Base-by-base conservation (phyloP, 2,113 vertebrate genomes). In the Coptodon bakossiorum region DNA sequence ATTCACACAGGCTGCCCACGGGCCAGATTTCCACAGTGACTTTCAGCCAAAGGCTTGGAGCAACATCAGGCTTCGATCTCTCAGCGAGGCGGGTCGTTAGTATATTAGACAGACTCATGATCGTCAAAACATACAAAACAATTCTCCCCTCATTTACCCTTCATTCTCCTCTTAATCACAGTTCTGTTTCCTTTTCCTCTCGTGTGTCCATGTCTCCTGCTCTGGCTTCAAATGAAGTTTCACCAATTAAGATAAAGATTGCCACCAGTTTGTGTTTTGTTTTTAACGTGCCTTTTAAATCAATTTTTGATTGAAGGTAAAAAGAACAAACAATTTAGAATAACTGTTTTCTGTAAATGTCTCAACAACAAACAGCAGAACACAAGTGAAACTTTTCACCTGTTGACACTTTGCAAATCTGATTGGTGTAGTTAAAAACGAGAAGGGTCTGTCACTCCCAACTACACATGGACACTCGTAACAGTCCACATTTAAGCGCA, bases 41-140 rank as follows among this genome's bases (percentile, higher is more conserved):
- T 91, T 93, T 91, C 68, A 91, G 76, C 85, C 92, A 94, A 91
- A 90, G 92, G 94, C 94, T 88, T 12, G n/a, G 63, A 63, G 82
- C 57, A 24, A n/a, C 45, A 4, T 38, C 17, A 10, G 17, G 22
- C 27, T 86, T 7, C 0, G 81, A 27, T 84, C 79, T 3, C 87
- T 88, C 54, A 2, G 48, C 27, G 48, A 52, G 13, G 29, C 5
- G 1, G 29, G 34, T 19, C 2, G 17, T 89, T 89, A 83, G 54
- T 53, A 80, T 87, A 43, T 87, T 34, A 1, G 27, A 34, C 76
- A 3, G 31, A 86, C 59, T 50, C 1, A 3, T 71, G 61, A 43
- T 53, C 11, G 22, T 81, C 48, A 7, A 63, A 83, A 79, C n/a
- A 80, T 12, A 76, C 5, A 7, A 86, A 80, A n/a, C 27, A 38